These are phyloP conservation scores for Copsychus sechellarum DNA, from an alignment of 2,113 vertebrate species.

Conservation along the genomic window DNA sequence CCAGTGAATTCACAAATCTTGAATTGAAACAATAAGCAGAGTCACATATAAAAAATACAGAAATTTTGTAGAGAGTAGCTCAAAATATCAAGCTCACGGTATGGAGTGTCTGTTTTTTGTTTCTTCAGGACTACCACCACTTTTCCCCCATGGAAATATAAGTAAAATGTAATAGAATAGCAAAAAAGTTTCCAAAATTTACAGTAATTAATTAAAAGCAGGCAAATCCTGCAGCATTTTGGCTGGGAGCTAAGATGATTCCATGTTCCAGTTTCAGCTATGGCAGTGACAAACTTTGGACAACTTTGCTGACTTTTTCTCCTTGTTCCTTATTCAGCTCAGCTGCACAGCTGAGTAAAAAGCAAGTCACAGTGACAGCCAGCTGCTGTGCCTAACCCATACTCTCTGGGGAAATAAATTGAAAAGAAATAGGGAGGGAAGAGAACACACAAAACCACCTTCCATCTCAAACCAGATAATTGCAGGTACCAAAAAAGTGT, in stretches of 20 bases:
- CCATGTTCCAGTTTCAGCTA: not conserved
- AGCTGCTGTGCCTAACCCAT: conserved; percentile 14
- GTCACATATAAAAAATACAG: not conserved
- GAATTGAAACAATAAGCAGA: not conserved
- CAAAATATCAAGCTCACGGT: not conserved
- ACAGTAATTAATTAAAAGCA: not conserved
- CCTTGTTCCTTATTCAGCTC: conserved; percentile 48
- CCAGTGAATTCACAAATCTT: not conserved
- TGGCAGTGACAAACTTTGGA: not conserved
- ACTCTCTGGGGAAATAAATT: conserved; percentile 39
- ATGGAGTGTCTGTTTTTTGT: not conserved
- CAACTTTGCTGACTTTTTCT: conserved; percentile 34
- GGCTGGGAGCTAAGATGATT: not conserved
- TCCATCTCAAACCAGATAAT: not conserved
- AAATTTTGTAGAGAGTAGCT: not conserved
- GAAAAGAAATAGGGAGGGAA: not conserved
- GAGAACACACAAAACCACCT: not conserved
- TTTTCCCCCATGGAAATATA: not conserved
- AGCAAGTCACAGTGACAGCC: conserved; percentile 37
- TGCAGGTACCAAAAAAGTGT: not conserved
- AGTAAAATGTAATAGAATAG: not conserved
- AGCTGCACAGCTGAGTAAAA: conserved; percentile 36
- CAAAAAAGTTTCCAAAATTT: not conserved
- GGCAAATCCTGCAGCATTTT: not conserved
- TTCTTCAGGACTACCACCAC: not conserved